Percentiles rank a stretch among this genome's conserved stretches.
phyloP scores from a whole-genome alignment of 1,140 invertebrate genomes.

The Eciton burchellii region DNA sequence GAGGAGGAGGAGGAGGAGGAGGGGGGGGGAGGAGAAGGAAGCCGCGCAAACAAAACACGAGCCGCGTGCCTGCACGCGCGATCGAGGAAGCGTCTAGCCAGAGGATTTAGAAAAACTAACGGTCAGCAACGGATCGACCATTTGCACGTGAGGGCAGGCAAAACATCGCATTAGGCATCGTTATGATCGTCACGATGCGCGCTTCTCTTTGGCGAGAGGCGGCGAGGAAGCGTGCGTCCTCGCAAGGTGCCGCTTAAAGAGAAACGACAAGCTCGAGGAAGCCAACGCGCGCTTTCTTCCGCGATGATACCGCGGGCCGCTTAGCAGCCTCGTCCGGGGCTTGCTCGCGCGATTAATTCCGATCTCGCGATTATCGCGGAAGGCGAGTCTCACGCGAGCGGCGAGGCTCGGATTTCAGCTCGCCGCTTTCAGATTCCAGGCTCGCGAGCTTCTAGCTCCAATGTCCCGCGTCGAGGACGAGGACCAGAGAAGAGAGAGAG shows the following conservation, averaged over 20 bases:
- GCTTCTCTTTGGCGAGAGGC: no score
- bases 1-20: no score
- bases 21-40: slow-evolving; percentile 53
- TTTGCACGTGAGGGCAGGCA: neutral
- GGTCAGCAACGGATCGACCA: slow-evolving; percentile 5
- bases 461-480: slow-evolving; percentile 23
- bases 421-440: slow-evolving; percentile 41
- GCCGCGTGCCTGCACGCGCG: slow-evolving; percentile 32
- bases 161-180: neutral
- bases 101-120: slow-evolving; percentile 25
- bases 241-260: no score
- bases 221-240: no score
- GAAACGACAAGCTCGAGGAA: no score
- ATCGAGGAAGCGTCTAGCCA: slow-evolving; percentile 29
- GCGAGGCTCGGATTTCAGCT: slow-evolving; percentile 58
- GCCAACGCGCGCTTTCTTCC: no score
- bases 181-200: slow-evolving; percentile 2
- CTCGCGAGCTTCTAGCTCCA: slow-evolving; percentile 55
- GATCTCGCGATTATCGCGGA: slow-evolving; percentile 37
- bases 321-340: slow-evolving; percentile 5
- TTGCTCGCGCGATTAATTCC: slow-evolving; percentile 39
- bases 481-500: slow-evolving; percentile 7
- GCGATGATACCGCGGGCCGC: neutral
- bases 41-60: slow-evolving; percentile 34
- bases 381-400: slow-evolving; percentile 26